These are phyloP conservation scores for Cottus gobio DNA, from an alignment of 2,113 vertebrate genomes.

Conservation along the genomic window DNA sequence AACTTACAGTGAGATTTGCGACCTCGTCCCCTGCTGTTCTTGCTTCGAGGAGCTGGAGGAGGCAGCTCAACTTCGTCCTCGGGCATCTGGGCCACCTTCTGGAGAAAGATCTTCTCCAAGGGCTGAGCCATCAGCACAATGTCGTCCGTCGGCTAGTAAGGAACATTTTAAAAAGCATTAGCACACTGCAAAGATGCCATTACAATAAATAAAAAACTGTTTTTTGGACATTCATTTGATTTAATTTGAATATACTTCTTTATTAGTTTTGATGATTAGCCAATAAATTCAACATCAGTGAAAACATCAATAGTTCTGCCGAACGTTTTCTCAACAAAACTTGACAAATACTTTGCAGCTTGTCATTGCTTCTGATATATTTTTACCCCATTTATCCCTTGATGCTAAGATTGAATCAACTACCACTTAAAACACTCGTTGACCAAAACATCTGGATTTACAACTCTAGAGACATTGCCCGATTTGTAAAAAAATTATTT, in stretches of 20 bases:
- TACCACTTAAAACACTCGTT: background rate
- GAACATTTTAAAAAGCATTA: background rate
- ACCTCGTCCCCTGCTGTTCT: conserved; percentile 87
- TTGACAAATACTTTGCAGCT: background rate
- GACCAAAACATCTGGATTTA: background rate
- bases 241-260: background rate
- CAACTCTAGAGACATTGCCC: background rate
- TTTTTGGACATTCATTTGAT: background rate
- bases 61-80: conserved; percentile 91
- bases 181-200: background rate
- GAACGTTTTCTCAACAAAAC: background rate
- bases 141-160: conserved; percentile 89
- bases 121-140: conserved; percentile 97
- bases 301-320: background rate
- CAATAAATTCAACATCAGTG: background rate
- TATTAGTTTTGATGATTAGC: background rate
- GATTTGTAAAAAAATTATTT: background rate
- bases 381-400: background rate
- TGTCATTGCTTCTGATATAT: background rate
- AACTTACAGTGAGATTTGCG: conserved; percentile 83
- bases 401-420: background rate
- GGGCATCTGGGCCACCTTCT: conserved; percentile 95
- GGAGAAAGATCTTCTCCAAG: conserved; percentile 93
- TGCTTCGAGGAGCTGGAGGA: conserved; percentile 86
- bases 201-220: background rate